phyloP scores from a whole-genome alignment of 2,113 vertebrate genomes.

The Nanorana parkeri region DNA sequence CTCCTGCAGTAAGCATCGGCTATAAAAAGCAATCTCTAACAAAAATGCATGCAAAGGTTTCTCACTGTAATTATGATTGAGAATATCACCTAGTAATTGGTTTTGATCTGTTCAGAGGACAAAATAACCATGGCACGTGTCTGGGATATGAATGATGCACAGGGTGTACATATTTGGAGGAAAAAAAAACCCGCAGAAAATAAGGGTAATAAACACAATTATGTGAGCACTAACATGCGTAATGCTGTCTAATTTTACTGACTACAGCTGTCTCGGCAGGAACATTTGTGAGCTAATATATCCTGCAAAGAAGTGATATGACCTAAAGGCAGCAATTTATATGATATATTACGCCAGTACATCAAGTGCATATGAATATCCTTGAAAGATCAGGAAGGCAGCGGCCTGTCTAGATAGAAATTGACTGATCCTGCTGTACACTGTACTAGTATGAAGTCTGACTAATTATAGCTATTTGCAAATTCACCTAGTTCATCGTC shows the following conservation, averaged over 20 bases:
- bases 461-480: conserved; percentile 33
- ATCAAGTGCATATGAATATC: conserved; percentile 32
- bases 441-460: conserved; percentile 6
- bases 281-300: conserved; percentile 31
- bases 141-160: conserved; percentile 49
- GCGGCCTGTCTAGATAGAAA: conserved; percentile 23
- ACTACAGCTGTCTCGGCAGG: neutral
- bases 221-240: conserved; percentile 19
- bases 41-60: conserved; percentile 42
- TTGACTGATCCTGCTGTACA: conserved; percentile 28
- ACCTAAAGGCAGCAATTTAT: conserved; percentile 41
- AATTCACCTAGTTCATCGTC: conserved; percentile 30
- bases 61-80: conserved; percentile 44
- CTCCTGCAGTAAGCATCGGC: conserved; percentile 4
- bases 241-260: conserved; percentile 11
- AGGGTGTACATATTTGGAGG: neutral
- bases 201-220: conserved; percentile 23
- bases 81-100: conserved; percentile 53
- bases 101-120: conserved; percentile 49
- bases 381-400: conserved; percentile 46
- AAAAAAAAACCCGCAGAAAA: conserved; percentile 6
- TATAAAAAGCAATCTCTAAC: conserved; percentile 23
- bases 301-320: conserved; percentile 17
- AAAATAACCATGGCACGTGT: conserved; percentile 56
- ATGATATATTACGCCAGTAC: conserved; percentile 37